Evolutionary conservation across 2,888 invertebrate genomes (phyloP).

Genomic region (Pterostichus niger): DNA sequence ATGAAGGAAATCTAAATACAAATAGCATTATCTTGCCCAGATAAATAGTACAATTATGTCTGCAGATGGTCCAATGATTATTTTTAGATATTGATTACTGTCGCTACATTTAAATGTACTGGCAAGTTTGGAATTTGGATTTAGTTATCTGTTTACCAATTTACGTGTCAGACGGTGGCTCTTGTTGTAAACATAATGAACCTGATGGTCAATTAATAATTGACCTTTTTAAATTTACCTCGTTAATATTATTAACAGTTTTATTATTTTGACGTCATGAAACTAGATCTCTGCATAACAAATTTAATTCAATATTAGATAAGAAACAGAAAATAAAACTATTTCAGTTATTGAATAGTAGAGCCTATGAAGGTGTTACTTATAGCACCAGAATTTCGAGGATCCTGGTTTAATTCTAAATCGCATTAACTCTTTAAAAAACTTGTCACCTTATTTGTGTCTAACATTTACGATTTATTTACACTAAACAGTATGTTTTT

Average conservation of each 20-base stretch:
- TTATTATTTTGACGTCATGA: slow-evolving; percentile 48
- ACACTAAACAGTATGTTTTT: too few species aligned
- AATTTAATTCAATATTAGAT: slow-evolving; percentile 10
- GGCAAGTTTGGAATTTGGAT: background rate
- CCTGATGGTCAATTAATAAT: slow-evolving; percentile 45
- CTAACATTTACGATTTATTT: too few species aligned
- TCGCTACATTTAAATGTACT: background rate
- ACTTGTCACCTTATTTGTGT: too few species aligned
- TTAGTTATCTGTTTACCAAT: background rate
- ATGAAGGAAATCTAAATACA: slow-evolving; percentile 7
- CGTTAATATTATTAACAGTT: slow-evolving; percentile 42
- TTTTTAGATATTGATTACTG: slow-evolving; percentile 5
- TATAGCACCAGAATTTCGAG: too few species aligned
- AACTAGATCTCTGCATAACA: slow-evolving; percentile 6
- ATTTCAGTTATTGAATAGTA: background rate
- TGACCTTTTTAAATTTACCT: slow-evolving; percentile 40
- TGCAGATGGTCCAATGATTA: background rate
- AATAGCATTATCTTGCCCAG: slow-evolving; percentile 1
- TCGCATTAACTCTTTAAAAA: too few species aligned
- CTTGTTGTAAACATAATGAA: slow-evolving; percentile 27
- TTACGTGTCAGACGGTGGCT: background rate
- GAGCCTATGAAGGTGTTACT: too few species aligned
- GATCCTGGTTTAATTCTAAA: too few species aligned
- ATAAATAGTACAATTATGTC: background rate
- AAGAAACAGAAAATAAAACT: background rate